Percentiles rank a stretch among this genome's conserved stretches.
Evolutionary conservation across 2,888 invertebrate species (phyloP).

Genomic region (Lydus trimaculatus): DNA sequence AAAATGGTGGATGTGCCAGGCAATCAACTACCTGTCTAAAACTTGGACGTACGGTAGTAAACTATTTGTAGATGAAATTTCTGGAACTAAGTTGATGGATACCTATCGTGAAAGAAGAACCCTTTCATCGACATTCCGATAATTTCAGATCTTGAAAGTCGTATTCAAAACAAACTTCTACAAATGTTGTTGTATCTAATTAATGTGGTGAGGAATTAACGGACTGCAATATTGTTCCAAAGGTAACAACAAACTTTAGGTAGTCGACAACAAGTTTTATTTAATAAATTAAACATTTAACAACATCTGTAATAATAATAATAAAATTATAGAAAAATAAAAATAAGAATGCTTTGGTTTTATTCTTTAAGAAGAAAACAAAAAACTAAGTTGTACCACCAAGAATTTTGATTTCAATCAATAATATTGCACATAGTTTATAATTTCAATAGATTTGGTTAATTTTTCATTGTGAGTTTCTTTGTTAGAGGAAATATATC

Average conservation of each 20-base stretch:
- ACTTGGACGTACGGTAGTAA: too few species aligned
- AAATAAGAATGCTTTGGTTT: neutral
- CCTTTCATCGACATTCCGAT: too few species aligned
- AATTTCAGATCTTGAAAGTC: too few species aligned
- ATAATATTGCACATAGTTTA: neutral
- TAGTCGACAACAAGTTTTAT: neutral
- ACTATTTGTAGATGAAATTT: too few species aligned
- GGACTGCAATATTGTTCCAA: neutral
- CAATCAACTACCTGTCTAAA: too few species aligned
- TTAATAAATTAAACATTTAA: conserved; percentile 6
- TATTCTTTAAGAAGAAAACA: neutral
- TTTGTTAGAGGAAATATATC: neutral
- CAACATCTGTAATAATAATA: neutral
- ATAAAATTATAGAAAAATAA: conserved; percentile 8
- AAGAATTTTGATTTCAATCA: neutral
- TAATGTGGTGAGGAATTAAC: too few species aligned
- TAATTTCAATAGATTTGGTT: neutral
- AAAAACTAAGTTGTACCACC: neutral
- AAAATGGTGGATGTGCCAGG: neutral
- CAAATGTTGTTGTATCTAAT: too few species aligned
- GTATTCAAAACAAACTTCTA: too few species aligned
- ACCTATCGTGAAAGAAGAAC: too few species aligned
- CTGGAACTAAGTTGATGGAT: too few species aligned
- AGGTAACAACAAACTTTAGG: neutral
- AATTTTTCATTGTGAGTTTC: neutral